Evolutionary conservation across 2,113 vertebrate genomes (phyloP).

Genomic region (Lasiurus cinereus): DNA sequence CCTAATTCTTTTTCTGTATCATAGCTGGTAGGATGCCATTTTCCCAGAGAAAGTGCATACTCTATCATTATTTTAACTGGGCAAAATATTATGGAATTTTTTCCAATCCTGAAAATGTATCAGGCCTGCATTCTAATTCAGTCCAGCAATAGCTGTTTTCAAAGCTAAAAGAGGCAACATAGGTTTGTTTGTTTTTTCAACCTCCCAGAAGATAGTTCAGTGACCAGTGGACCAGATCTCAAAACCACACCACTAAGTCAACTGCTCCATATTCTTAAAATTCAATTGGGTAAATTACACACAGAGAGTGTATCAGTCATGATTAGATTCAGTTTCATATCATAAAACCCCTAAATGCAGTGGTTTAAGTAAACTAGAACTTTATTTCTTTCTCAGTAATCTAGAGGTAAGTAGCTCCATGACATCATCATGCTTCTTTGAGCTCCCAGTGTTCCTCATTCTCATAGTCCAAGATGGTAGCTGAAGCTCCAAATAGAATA

Average conservation of each 20-base stretch:
- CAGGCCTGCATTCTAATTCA: neutral
- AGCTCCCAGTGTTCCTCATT: neutral
- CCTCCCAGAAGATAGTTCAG: neutral
- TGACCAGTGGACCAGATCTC: neutral
- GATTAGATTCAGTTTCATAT: slow-evolving; percentile 5
- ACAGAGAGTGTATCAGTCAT: neutral
- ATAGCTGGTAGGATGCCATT: neutral
- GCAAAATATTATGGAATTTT: neutral
- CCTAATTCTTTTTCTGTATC: neutral
- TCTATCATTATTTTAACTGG: neutral
- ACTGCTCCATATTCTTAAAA: neutral
- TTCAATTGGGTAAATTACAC: neutral
- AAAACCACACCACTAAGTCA: neutral
- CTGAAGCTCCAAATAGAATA: neutral
- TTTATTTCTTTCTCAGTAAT: neutral
- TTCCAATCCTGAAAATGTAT: neutral
- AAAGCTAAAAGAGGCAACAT: neutral
- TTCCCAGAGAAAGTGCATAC: neutral
- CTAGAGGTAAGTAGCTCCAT: neutral
- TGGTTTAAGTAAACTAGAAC: neutral
- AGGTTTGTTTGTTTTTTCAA: neutral
- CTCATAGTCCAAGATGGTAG: rapidly evolving
- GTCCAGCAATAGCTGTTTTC: neutral
- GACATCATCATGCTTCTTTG: neutral
- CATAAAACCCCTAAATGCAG: neutral